A percentile compares a stretch with the other conserved stretches of the same genome.
Evolutionary conservation across 2,113 vertebrate species (phyloP).

Genomic region (Chitala chitala): DNA sequence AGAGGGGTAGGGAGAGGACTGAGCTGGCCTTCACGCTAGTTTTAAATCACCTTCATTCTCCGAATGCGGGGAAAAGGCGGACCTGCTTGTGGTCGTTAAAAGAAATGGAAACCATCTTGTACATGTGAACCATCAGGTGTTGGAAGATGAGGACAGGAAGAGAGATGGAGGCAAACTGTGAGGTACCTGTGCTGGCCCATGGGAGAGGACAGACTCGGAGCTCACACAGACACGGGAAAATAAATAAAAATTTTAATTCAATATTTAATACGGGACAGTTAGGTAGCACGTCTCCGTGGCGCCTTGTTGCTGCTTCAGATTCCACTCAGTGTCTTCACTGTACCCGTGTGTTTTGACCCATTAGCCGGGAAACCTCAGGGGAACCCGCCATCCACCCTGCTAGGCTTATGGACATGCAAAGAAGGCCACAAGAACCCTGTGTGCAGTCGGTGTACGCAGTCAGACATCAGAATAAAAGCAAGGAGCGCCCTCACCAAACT

Average conservation of each 20-base stretch:
- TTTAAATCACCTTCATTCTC: constrained; percentile 1
- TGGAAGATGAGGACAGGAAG: background rate
- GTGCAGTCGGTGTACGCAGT: constrained; percentile 37
- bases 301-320: constrained; percentile 79
- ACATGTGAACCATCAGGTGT: constrained; percentile 16
- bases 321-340: constrained; percentile 29
- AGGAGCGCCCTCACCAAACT: constrained; percentile 8
- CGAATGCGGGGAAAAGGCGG: background rate
- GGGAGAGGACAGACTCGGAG: constrained; percentile 79
- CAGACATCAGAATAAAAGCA: constrained; percentile 42
- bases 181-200: constrained; percentile 67
- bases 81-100: background rate
- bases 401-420: constrained; percentile 44
- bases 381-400: constrained; percentile 26
- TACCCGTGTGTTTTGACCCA: constrained; percentile 18
- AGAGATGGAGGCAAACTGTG: background rate
- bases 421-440: constrained; percentile 75
- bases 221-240: constrained; percentile 79
- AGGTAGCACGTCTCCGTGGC: constrained; percentile 78
- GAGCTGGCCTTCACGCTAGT: background rate
- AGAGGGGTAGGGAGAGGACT: background rate
- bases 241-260: constrained; percentile 54
- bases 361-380: background rate
- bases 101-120: constrained; percentile 7
- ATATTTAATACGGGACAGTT: constrained; percentile 62